Conservation (phyloP, 2,113 vertebrate genomes). For the Varanus komodoensis region DNA sequence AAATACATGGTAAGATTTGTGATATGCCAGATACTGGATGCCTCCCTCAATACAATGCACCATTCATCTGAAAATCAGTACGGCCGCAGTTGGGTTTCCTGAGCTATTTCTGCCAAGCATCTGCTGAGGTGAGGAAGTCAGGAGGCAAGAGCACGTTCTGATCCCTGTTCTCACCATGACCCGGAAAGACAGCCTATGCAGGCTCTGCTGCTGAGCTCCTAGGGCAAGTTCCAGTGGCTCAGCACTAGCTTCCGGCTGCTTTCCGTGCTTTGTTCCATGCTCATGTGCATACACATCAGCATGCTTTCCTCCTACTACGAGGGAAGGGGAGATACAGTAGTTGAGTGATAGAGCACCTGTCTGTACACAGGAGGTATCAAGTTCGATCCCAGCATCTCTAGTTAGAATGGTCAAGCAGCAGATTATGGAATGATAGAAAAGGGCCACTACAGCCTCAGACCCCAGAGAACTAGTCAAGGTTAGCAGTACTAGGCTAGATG, state of each 20-base stretch:
- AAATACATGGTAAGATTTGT: not conserved
- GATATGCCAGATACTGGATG: slow-evolving; percentile 4
- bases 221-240: not conserved
- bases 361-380: not conserved
- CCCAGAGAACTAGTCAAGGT: too few relatives aligned
- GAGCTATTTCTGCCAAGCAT: not conserved
- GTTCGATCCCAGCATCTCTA: not conserved
- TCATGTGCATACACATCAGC: not conserved
- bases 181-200: not conserved
- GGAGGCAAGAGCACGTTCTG: too few relatives aligned
- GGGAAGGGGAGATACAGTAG: not conserved
- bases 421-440: not conserved
- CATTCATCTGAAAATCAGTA: slow-evolving; percentile 24
- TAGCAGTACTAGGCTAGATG: not conserved
- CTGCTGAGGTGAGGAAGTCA: not conserved
- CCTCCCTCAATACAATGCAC: not conserved
- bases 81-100: not conserved
- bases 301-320: not conserved
- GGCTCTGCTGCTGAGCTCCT: not conserved
- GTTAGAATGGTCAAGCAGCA: not conserved
- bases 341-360: not conserved
- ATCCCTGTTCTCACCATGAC: not conserved
- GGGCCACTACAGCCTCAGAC: not conserved
- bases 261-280: not conserved
- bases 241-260: not conserved